Evolutionary conservation across 1,140 invertebrate species (phyloP).

Genomic region (Psilanteris sp.): DNA sequence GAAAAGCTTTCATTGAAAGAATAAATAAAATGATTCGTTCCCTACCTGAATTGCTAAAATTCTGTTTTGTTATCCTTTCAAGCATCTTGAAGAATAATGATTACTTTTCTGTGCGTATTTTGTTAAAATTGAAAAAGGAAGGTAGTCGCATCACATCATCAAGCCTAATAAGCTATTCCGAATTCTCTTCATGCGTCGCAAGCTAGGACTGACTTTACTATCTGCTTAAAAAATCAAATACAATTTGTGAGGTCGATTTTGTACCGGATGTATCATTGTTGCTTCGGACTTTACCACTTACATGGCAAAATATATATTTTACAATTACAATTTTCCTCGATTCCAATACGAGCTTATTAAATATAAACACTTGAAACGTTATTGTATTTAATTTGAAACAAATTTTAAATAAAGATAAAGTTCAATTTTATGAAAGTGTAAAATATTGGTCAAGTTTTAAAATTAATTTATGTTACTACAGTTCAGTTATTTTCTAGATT

Average conservation of each 20-base stretch:
- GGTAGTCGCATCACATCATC: constrained; percentile 36
- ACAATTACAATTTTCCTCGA: too few species aligned
- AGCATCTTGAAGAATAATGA: constrained; percentile 38
- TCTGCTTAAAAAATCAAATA: constrained; percentile 44
- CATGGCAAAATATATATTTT: neutral
- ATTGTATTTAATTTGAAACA: too few species aligned
- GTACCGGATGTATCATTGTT: constrained; percentile 40
- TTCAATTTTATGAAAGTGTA: too few species aligned
- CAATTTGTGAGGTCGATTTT: constrained; percentile 14
- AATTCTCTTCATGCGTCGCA: constrained; percentile 37
- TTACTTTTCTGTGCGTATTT: constrained; percentile 30
- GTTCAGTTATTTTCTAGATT: too few species aligned
- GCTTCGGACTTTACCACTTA: constrained; percentile 1
- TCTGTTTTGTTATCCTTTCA: constrained; percentile 35
- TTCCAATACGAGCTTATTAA: too few species aligned
- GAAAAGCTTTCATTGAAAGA: constrained; percentile 34
- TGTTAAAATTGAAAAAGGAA: constrained; percentile 16
- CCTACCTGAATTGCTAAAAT: constrained; percentile 6
- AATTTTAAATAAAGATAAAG: too few species aligned
- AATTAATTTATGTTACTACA: too few species aligned
- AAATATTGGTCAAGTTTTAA: too few species aligned
- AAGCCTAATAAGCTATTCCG: constrained; percentile 52
- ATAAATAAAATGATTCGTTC: constrained; percentile 18
- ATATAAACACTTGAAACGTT: too few species aligned
- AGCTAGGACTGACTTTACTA: constrained; percentile 43